A percentile compares a stretch with the other conserved stretches of the same genome.
phyloP scores from a whole-genome alignment of 2,113 vertebrate genomes.

The Tympanuchus pallidicinctus region DNA sequence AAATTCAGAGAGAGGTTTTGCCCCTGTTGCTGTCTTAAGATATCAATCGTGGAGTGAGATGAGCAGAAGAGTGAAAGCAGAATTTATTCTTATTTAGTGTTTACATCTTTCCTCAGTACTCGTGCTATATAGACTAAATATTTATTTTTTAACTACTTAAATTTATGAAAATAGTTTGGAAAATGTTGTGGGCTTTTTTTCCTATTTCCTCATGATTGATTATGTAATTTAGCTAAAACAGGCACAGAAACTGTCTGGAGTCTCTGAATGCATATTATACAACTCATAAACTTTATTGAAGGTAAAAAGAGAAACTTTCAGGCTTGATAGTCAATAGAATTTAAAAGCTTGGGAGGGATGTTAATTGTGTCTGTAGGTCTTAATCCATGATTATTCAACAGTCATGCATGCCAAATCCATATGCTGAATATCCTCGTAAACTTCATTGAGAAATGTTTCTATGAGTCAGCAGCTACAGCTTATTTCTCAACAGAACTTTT shows the following conservation, averaged over 20 bases:
- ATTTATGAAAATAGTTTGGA: not conserved
- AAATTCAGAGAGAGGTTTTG: not conserved
- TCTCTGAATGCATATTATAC: not conserved
- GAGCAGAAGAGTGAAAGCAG: not conserved
- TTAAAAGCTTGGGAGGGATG: not conserved
- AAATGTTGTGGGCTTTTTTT: not conserved
- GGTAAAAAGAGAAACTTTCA: not conserved
- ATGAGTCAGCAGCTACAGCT: constrained; percentile 8
- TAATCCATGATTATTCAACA: not conserved
- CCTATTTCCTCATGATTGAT: not conserved
- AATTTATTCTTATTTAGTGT: not conserved
- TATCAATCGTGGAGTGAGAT: not conserved
- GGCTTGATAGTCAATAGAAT: not conserved
- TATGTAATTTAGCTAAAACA: not conserved
- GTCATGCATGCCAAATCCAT: not conserved
- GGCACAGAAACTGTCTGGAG: not conserved
- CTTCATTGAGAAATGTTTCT: not conserved
- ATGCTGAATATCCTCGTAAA: not conserved
- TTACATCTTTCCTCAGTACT: not conserved
- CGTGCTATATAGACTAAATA: not conserved
- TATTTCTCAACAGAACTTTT: not conserved
- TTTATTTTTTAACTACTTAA: not conserved
- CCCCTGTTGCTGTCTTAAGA: not conserved
- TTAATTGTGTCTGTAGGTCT: not conserved
- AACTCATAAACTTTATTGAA: not conserved